phyloP scores from a whole-genome alignment of 1,140 invertebrate species.

The Ladona fulva region DNA sequence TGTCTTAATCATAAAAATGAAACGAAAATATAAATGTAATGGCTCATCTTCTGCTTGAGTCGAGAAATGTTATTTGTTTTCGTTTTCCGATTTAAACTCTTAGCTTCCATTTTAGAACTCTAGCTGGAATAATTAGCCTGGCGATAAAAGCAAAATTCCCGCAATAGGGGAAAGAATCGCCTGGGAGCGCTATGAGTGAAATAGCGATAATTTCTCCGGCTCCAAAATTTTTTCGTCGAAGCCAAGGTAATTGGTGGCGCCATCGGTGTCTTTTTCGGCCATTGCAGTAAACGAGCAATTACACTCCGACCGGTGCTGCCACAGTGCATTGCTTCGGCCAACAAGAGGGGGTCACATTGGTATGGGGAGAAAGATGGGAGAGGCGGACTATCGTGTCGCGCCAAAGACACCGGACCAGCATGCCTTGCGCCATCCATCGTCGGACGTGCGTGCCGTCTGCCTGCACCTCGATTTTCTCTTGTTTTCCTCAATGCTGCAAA shows the following conservation, averaged over 20 bases:
- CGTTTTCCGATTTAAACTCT: too few relatives aligned
- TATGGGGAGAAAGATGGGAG: background rate
- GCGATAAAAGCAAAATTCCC: too few relatives aligned
- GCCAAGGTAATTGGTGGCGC: background rate
- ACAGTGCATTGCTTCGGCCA: background rate
- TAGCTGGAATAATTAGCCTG: too few relatives aligned
- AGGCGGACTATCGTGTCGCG: background rate
- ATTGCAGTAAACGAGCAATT: background rate
- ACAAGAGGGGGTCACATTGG: background rate
- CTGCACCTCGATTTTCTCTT: background rate
- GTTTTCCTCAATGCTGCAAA: background rate
- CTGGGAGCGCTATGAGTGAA: too few relatives aligned
- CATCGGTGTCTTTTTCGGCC: background rate
- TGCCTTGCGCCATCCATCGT: background rate
- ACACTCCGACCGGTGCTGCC: background rate
- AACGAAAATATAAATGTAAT: too few relatives aligned
- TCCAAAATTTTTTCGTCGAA: too few relatives aligned
- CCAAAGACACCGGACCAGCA: background rate
- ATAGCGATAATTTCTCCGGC: too few relatives aligned
- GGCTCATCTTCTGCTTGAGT: too few relatives aligned
- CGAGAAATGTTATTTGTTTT: too few relatives aligned
- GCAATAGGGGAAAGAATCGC: too few relatives aligned
- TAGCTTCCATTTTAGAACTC: too few relatives aligned
- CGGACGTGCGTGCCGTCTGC: background rate
- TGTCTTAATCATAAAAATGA: too few relatives aligned